Percentiles rank a stretch among this genome's conserved stretches.
Conservation (phyloP, 2,113 vertebrate species). For the Seriola dumerili region DNA sequence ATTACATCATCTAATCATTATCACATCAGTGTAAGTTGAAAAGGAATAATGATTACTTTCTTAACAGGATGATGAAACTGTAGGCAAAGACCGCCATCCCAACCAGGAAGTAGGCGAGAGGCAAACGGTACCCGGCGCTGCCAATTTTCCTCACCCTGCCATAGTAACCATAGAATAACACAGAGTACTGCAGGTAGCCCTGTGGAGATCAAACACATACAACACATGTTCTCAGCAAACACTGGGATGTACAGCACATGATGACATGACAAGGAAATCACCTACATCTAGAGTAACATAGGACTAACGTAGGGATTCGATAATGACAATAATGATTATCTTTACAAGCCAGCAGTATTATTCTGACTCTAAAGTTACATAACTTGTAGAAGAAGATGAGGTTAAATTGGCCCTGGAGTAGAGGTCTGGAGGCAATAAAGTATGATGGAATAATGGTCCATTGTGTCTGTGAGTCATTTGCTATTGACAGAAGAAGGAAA, state of each 20-base stretch:
- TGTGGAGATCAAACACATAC: slow-evolving; percentile 77
- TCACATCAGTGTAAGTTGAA: background rate
- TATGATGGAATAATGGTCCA: slow-evolving; percentile 38
- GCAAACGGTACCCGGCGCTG: slow-evolving; percentile 92
- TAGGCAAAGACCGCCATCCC: slow-evolving; percentile 98
- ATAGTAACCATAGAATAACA: slow-evolving; percentile 97
- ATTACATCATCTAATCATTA: background rate
- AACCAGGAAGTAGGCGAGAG: slow-evolving; percentile 97
- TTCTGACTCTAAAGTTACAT: background rate
- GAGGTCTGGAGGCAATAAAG: slow-evolving; percentile 40
- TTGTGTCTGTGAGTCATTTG: slow-evolving; percentile 31
- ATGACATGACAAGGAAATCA: background rate
- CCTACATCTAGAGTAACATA: background rate
- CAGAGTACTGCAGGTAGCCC: slow-evolving; percentile 98
- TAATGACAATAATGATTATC: background rate
- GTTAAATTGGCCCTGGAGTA: slow-evolving; percentile 5
- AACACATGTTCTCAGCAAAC: slow-evolving; percentile 17
- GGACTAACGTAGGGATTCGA: background rate
- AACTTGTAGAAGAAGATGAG: background rate
- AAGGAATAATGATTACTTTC: slow-evolving; percentile 87
- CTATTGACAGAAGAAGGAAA: slow-evolving; percentile 49
- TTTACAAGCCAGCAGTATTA: background rate
- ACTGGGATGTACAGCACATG: background rate
- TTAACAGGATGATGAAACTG: slow-evolving; percentile 97
- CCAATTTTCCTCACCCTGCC: slow-evolving; percentile 93